Conservation (phyloP, 2,888 invertebrate species). For the Polyploca ridens region DNA sequence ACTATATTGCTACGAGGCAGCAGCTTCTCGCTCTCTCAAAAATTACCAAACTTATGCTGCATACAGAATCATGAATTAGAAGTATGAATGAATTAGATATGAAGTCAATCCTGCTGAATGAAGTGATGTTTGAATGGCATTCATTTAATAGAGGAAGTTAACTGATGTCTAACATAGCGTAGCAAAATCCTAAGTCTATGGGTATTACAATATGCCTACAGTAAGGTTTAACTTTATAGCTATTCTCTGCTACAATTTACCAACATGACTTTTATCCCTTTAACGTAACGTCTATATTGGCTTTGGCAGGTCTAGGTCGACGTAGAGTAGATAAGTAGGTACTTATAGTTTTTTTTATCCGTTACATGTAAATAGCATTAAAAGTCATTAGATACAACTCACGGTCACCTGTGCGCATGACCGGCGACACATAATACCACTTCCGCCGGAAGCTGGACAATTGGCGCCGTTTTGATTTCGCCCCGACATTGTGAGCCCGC, state of each 20-base stretch:
- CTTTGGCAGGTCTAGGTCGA: background rate
- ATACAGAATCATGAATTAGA: no score
- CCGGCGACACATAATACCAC: conserved; percentile 66
- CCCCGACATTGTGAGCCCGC: conserved; percentile 55
- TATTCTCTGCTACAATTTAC: background rate
- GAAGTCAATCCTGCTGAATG: background rate
- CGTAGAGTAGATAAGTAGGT: background rate
- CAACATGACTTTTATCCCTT: background rate
- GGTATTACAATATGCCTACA: no score
- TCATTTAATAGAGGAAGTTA: background rate
- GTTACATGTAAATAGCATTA: conserved; percentile 6
- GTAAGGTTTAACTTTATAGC: no score
- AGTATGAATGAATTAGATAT: background rate
- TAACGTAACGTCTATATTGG: background rate
- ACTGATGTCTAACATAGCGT: background rate
- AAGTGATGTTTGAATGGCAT: background rate
- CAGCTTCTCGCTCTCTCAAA: no score
- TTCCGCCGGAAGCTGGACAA: conserved; percentile 71
- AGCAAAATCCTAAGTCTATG: no score
- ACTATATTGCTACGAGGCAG: no score
- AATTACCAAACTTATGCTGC: no score
- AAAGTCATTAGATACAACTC: conserved; percentile 12
- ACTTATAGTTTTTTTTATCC: background rate
- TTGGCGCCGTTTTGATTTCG: conserved; percentile 54
- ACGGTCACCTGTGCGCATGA: conserved; percentile 73